These are phyloP conservation scores for Amphipoea oculea DNA, from an alignment of 2,888 invertebrate species.

Conservation along the genomic window DNA sequence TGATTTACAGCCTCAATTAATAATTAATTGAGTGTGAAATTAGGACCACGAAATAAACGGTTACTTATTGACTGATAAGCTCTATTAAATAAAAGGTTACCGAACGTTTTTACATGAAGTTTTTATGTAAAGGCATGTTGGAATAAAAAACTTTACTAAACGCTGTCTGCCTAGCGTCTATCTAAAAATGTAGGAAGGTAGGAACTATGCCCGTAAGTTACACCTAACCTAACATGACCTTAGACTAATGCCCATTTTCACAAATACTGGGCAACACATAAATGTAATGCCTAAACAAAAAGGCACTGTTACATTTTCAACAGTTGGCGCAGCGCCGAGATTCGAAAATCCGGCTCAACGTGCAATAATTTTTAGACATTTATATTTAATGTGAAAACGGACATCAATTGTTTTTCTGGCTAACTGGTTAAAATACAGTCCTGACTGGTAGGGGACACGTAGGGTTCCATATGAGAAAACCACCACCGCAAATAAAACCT, in stretches of 20 bases:
- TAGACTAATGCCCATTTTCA: not conserved
- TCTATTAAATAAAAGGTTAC: slow-evolving; percentile 30
- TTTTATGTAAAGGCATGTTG: not conserved
- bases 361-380: not conserved
- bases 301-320: not conserved
- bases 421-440: not conserved
- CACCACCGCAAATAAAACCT: not conserved
- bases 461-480: not conserved
- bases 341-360: not conserved
- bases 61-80: slow-evolving; percentile 26
- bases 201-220: not conserved
- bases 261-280: not conserved
- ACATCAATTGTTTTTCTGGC: not conserved
- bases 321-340: not conserved
- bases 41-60: slow-evolving; percentile 24
- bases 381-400: not conserved
- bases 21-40: slow-evolving; percentile 43
- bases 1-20: not conserved
- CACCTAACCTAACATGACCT: not conserved
- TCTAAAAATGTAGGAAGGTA: too few species aligned
- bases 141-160: not conserved
- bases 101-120: slow-evolving; percentile 7
- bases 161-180: not conserved
- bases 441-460: not conserved
- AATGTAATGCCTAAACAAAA: not conserved